Base-by-base conservation (phyloP, 1,140 invertebrate species). In the Hydropsyche tenuis region DNA sequence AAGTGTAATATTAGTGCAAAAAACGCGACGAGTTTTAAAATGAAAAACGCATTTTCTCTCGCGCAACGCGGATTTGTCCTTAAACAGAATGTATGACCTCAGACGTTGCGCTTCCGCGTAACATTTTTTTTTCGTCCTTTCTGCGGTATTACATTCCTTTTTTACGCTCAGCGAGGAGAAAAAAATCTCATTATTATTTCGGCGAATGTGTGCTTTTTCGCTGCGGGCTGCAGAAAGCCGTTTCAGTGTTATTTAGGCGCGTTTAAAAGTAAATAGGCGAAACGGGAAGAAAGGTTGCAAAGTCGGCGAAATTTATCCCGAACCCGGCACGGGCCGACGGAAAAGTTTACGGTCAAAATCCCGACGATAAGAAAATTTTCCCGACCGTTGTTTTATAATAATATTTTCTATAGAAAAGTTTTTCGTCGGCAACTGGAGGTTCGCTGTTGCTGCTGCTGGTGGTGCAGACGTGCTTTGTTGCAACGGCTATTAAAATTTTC, bases 211-310 rank as follows among this genome's bases (percentile, higher is more conserved):
- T 53, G 48, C 16, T 20, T 53, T 53, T 60, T 60, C 22, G 22
- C 56, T 14, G 23, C 20, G 23, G 22, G 56, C 11, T 9, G 56
- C 56, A 60, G 23, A 60, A 60, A 60, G 56, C 23, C 56, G 56
- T 60, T 60, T 60, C 56, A 22, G 30, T 9, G 56, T 60, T 60
- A 60, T 60, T 60, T 60, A 60, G 56, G 56, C 23, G 56, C 56
- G 56, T 60, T 60, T 60, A 60, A 60, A 60, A 60, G 56, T 60
- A 60, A 60, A 60, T 60, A 60, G 56, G 56, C 56, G 23, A 60
- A 60, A 60, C 56, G 20, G 56, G 22, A 25, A 12, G 56, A 60
- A 60, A 60, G 22, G 56, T 20, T 12, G 56, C 56, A 23, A 60
- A 60, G 56, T 53, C 48, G 9, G 48, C 48, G 23, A 60, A 37